Conservation (phyloP, 2,113 vertebrate species). For the Nettapus auritus region DNA sequence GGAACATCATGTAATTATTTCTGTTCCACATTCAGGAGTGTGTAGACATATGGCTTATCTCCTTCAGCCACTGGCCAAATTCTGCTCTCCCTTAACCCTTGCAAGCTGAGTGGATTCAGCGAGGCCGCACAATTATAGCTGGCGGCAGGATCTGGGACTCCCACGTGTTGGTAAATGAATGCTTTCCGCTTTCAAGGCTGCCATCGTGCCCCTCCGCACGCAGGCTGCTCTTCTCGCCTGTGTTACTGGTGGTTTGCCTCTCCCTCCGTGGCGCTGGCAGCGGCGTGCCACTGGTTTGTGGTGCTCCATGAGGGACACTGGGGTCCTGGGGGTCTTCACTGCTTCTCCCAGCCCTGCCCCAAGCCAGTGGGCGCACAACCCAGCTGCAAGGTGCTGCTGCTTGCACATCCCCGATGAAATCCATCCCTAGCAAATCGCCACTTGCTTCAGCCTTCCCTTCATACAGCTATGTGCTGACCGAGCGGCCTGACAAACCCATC, state of each 20-base stretch:
- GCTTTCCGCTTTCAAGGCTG: background rate
- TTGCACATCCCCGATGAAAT: accelerated
- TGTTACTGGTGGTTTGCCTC: background rate
- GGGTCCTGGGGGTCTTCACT: too few species aligned
- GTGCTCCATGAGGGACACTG: accelerated
- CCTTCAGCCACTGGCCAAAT: background rate
- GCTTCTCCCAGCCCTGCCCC: too few species aligned
- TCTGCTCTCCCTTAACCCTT: background rate
- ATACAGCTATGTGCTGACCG: background rate
- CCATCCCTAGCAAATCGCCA: background rate
- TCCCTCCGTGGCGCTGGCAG: accelerated
- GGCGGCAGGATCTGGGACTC: background rate
- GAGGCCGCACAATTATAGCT: background rate
- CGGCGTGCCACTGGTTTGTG: accelerated
- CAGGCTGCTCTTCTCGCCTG: background rate
- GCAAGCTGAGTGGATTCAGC: background rate
- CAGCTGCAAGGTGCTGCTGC: background rate
- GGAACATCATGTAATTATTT: background rate
- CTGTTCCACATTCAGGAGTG: background rate
- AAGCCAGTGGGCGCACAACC: too few species aligned
- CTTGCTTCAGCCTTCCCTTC: background rate
- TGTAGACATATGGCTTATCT: background rate
- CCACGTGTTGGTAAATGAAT: background rate
- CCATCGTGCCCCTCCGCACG: background rate
- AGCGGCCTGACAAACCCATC: background rate